Base-by-base conservation (phyloP, 1,140 invertebrate species). In the Caenorhabditis tropicalis region DNA sequence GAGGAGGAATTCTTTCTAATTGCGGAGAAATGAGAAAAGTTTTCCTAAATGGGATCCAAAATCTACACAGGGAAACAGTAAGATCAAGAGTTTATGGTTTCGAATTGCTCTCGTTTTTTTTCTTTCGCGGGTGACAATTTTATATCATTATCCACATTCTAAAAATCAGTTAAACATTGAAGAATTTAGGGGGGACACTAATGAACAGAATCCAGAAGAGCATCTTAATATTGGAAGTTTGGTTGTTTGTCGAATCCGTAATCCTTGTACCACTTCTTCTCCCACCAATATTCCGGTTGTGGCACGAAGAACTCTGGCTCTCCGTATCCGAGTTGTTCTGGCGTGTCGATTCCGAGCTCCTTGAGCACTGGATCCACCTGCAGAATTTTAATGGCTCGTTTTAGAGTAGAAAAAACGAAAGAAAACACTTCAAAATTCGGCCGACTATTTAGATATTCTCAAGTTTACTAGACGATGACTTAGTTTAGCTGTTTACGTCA, bases 311-410 rank as follows among this genome's bases (percentile, higher is more conserved):
- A 93, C 93, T 99, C 97, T 79, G 98, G 98, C 92, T 98, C 96
- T 92, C 98, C 96, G 91, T 96, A 98, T 74, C 97, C 97, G 88
- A 99, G 93, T 91, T 98, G 96, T 92, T 98, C 97, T 16, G 95
- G 95, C 24, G 97, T 98, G 33, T 94, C 94, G 88, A 99, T 95
- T 27, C 98, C 97, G 46, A 99, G 92, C 92, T 99, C 96, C 65
- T 95, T 94, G 16, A 99, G 92, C 16, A 96, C 97, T 46, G 98
- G 97, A 60, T 87, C 82, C n/a, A 91, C 84, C 90, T 90, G 43
- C 85, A 91, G 31, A 49, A 53, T 49, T 29, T 31, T 51, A 6
- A 19, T 56, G 24, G 53, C 12, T 27, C 9, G 10, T 56, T 9
- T 27, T 10, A 10, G 7, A 6, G 51, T 19, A 7, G 4, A 7